These are phyloP conservation scores for Spodoptera littoralis DNA, from an alignment of 2,888 invertebrate species.

Conservation along the genomic window DNA sequence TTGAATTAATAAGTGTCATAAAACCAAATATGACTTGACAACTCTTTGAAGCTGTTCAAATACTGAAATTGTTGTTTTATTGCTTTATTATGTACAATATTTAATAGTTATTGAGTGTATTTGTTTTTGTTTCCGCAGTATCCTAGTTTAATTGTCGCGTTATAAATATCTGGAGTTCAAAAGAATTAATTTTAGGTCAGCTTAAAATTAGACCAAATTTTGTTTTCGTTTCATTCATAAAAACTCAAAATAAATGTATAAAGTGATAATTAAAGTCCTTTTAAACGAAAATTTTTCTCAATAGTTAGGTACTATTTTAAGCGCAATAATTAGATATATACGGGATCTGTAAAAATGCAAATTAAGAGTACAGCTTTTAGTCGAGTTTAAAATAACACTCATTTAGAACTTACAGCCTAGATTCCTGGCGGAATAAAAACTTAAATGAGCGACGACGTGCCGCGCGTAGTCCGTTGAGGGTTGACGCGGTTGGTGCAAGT, in stretches of 20 bases:
- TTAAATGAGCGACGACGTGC: slow-evolving; percentile 73
- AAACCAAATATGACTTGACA: too few relatives aligned
- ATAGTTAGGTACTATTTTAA: slow-evolving; percentile 40
- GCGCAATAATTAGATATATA: slow-evolving; percentile 57
- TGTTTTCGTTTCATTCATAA: background rate
- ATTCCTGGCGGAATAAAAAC: slow-evolving; percentile 72
- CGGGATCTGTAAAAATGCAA: slow-evolving; percentile 59
- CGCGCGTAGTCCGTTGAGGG: slow-evolving; percentile 58
- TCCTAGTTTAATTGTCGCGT: too few relatives aligned
- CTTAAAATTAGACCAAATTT: too few relatives aligned
- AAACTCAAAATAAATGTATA: slow-evolving; percentile 16
- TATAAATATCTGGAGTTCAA: too few relatives aligned
- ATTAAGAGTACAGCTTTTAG: slow-evolving; percentile 59
- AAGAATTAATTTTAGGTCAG: too few relatives aligned
- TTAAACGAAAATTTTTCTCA: slow-evolving; percentile 29
- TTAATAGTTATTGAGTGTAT: too few relatives aligned
- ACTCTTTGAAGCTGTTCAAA: too few relatives aligned
- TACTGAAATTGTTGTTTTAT: too few relatives aligned
- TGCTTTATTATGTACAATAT: too few relatives aligned
- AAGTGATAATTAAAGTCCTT: slow-evolving; percentile 33
- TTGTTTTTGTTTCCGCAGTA: too few relatives aligned
- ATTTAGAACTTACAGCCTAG: slow-evolving; percentile 71
- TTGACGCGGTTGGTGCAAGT: slow-evolving; percentile 30
- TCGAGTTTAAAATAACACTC: slow-evolving; percentile 69
- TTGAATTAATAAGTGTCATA: too few relatives aligned